Conservation (phyloP, 2,888 invertebrate species). For the Drosophila nr. medialis region DNA sequence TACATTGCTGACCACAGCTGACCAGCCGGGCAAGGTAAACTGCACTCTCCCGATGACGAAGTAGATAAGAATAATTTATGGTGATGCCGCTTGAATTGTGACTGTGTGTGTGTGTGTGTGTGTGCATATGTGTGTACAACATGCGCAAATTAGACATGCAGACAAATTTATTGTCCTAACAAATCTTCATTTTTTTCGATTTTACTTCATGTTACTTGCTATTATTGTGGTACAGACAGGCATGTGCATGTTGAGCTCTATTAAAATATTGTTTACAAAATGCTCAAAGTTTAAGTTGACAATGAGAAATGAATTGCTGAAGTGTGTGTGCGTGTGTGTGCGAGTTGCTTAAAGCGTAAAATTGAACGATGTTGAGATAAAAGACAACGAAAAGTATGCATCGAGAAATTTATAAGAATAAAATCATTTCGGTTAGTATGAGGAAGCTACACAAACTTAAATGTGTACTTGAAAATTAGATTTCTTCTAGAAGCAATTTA, state of each 20-base stretch:
- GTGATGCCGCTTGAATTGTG: constrained; percentile 70
- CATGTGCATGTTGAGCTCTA: constrained; percentile 48
- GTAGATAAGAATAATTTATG: constrained; percentile 78
- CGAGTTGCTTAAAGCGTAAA: constrained; percentile 16
- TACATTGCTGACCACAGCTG: constrained; percentile 66
- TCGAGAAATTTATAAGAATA: background rate
- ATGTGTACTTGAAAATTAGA: background rate
- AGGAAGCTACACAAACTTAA: background rate
- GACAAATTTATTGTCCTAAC: constrained; percentile 77
- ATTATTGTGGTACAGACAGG: constrained; percentile 5
- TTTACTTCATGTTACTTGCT: constrained; percentile 25
- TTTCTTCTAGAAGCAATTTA: background rate
- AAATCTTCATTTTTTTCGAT: constrained; percentile 63
- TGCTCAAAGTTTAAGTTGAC: constrained; percentile 44
- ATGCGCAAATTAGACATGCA: constrained; percentile 80
- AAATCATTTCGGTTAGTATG: background rate
- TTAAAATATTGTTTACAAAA: constrained; percentile 69
- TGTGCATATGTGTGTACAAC: constrained; percentile 46
- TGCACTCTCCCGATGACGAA: constrained; percentile 76
- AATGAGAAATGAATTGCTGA: constrained; percentile 40
- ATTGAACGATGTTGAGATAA: constrained; percentile 6
- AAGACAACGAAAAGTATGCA: background rate
- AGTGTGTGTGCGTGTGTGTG: constrained; percentile 7
- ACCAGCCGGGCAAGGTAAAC: constrained; percentile 70
- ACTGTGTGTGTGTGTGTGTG: constrained; percentile 20